Conservation (phyloP, 2,888 invertebrate genomes). For the Drosophila subquinaria region DNA sequence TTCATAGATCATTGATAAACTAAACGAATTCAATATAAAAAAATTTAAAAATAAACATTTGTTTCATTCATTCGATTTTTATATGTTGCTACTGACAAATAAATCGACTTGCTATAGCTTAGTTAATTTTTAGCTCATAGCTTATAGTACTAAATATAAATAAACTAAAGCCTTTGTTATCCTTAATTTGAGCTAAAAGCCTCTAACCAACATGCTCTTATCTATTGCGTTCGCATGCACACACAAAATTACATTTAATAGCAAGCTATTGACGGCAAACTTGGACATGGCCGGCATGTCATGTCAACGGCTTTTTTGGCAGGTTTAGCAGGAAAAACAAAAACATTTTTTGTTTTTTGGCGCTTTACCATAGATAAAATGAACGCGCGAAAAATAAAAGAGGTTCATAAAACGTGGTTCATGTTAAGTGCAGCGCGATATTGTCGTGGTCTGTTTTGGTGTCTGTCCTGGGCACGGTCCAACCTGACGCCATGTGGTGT, state of each 20-base stretch:
- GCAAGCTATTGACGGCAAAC: constrained; percentile 32
- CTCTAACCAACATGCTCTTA: neutral
- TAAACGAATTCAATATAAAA: no score
- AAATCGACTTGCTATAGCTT: neutral
- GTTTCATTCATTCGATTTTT: neutral
- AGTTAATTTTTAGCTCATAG: neutral
- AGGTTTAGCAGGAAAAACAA: neutral
- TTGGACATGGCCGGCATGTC: constrained; percentile 23
- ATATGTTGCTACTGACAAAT: neutral
- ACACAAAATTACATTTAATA: constrained; percentile 41
- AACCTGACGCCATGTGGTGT: constrained; percentile 62
- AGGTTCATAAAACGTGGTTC: constrained; percentile 57
- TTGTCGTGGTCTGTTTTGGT: constrained; percentile 34
- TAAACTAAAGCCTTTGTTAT: neutral
- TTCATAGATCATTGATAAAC: no score
- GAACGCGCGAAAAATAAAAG: constrained; percentile 41
- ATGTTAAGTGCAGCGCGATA: constrained; percentile 64
- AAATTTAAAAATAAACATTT: no score
- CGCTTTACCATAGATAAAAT: constrained; percentile 39
- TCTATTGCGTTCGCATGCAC: constrained; percentile 8
- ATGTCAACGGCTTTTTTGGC: constrained; percentile 20
- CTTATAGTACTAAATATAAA: neutral
- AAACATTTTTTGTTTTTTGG: constrained; percentile 19
- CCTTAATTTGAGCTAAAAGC: neutral
- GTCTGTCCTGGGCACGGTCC: constrained; percentile 20